Percentiles rank a stretch among this genome's conserved stretches.
Conservation (phyloP, 37 sponge, comb jelly and placozoan species). For the Amphimedon queenslandica region DNA sequence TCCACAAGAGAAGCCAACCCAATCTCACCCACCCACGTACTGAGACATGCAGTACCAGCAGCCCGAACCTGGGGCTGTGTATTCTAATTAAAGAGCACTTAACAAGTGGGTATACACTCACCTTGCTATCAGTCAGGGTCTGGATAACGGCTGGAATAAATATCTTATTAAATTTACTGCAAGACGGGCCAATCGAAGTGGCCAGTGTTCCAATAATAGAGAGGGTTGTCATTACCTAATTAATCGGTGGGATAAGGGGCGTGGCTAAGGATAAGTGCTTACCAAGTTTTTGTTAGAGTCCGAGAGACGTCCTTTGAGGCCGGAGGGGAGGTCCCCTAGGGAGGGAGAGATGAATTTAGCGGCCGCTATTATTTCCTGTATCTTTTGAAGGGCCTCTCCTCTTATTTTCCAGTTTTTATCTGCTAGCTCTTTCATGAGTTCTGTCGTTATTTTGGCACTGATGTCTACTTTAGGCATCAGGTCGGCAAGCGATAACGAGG, state of each 20-base stretch:
- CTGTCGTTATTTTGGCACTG: conserved; percentile 68
- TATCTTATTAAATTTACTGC: conserved; percentile 27
- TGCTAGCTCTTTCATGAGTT: conserved; percentile 62
- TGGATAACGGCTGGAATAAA: conserved; percentile 46
- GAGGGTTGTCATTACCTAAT: conserved; percentile 63
- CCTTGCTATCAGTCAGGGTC: conserved; percentile 68
- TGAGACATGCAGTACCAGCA: conserved; percentile 61
- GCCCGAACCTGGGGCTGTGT: conserved; percentile 58
- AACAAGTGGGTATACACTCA: conserved; percentile 5
- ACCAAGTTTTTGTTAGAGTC: conserved; percentile 94
- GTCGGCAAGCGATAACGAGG: conserved; percentile 58
- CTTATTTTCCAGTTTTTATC: conserved; percentile 93
- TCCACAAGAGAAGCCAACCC: conserved; percentile 59
- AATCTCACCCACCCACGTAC: conserved; percentile 54
- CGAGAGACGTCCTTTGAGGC: conserved; percentile 69
- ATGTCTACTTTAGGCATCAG: conserved; percentile 83
- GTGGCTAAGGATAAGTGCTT: neutral
- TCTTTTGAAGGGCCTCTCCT: conserved; percentile 70
- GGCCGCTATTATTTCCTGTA: conserved; percentile 50
- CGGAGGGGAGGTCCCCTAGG: conserved; percentile 78
- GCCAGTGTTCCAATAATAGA: conserved; percentile 64
- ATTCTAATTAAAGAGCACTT: neutral
- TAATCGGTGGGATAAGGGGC: neutral
- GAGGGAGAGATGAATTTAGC: conserved; percentile 84
- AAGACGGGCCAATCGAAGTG: conserved; percentile 68